Conservation (phyloP, 1,140 invertebrate species). For the Trichomalopsis sarcophagae region DNA sequence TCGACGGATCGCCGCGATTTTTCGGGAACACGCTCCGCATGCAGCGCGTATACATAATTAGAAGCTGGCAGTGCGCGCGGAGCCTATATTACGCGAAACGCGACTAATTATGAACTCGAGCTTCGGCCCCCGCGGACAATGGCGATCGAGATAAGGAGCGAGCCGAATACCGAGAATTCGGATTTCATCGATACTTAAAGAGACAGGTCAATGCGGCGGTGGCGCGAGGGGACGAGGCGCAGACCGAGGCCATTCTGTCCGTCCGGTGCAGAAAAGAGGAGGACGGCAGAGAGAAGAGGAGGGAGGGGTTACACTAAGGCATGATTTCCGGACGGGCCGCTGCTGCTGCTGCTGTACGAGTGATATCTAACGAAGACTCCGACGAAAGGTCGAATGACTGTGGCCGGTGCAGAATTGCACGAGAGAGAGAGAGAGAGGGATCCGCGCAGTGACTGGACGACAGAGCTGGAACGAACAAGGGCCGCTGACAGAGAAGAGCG, state of each 20-base stretch:
- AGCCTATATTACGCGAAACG: too few relatives aligned
- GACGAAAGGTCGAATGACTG: constrained; percentile 12
- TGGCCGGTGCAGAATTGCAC: constrained; percentile 21
- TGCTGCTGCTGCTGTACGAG: not conserved
- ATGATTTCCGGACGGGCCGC: constrained; percentile 8
- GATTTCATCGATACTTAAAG: constrained; percentile 29
- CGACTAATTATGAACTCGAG: too few relatives aligned
- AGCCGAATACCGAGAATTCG: not conserved
- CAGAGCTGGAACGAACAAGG: not conserved
- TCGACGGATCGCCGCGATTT: too few relatives aligned
- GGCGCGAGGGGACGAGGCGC: not conserved
- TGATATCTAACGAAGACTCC: constrained; percentile 49
- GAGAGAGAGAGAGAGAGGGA: not conserved
- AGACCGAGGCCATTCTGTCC: not conserved
- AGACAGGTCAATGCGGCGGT: constrained; percentile 29
- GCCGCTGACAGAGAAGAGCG: not conserved
- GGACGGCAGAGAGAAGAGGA: not conserved
- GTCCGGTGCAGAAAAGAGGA: not conserved
- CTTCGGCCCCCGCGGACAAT: not conserved
- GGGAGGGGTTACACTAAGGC: not conserved
- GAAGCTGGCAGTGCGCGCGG: too few relatives aligned
- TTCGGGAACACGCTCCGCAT: too few relatives aligned
- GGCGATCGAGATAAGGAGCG: not conserved
- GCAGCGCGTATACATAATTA: too few relatives aligned
- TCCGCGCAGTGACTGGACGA: constrained; percentile 32